Evolutionary conservation across 2,113 vertebrate genomes (phyloP).

Genomic region (Sinocyclocheilus rhinocerous): DNA sequence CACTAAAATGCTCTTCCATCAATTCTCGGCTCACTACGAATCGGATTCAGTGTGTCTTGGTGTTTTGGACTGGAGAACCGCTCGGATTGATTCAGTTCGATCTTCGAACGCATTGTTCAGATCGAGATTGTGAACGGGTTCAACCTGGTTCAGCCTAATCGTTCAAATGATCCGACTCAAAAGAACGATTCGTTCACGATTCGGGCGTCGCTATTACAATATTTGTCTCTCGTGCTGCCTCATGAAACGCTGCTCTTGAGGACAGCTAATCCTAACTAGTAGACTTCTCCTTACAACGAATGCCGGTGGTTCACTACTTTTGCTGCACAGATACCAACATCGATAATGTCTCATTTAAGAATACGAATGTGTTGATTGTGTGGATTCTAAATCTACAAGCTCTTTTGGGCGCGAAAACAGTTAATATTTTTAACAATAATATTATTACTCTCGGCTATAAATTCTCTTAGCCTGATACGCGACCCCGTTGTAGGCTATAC

Average conservation of each 20-base stretch:
- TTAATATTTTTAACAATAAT: not conserved
- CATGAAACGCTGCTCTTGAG: not conserved
- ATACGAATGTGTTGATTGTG: not conserved
- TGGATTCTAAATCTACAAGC: not conserved
- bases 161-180: constrained; percentile 2
- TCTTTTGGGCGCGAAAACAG: no score
- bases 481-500: not conserved
- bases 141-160: not conserved
- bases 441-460: not conserved
- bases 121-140: no score
- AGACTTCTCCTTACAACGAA: constrained; percentile 1
- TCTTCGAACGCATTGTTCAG: not conserved
- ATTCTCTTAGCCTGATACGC: not conserved
- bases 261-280: not conserved
- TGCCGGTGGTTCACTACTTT: not conserved
- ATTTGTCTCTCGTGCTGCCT: not conserved
- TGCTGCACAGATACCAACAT: not conserved
- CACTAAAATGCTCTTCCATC: not conserved
- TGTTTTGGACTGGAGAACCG: not conserved
- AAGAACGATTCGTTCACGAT: not conserved
- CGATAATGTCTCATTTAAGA: not conserved
- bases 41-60: no score
- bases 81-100: not conserved
- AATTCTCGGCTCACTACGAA: no score
- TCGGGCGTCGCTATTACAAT: not conserved